Conservation (phyloP, 2,113 vertebrate genomes). For the Globicephala melas region DNA sequence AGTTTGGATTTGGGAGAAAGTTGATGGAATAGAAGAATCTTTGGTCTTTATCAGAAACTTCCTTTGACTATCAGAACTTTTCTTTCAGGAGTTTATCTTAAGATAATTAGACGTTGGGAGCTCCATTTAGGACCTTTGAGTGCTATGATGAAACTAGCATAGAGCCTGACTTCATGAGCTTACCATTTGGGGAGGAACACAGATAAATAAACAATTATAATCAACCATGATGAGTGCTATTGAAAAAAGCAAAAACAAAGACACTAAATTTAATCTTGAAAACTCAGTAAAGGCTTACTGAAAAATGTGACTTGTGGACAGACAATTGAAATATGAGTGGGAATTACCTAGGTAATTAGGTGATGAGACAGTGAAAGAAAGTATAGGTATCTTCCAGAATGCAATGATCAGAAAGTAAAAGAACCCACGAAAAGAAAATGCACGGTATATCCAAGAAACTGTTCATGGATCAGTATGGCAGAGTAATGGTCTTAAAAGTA, state of each 20-base stretch:
- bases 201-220: neutral
- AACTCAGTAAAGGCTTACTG: neutral
- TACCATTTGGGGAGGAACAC: neutral
- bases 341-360: neutral
- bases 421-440: neutral
- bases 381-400: neutral
- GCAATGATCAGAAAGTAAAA: neutral
- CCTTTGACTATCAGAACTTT: neutral
- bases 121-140: neutral
- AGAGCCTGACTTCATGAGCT: neutral
- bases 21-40: neutral
- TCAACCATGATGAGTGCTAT: neutral
- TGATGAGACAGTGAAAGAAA: neutral
- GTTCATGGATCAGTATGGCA: neutral
- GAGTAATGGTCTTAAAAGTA: neutral
- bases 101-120: neutral
- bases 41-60: neutral
- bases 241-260: neutral
- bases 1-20: neutral
- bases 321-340: neutral
- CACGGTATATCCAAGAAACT: neutral
- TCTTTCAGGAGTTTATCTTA: neutral
- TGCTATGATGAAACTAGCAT: neutral
- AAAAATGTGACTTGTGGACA: neutral
- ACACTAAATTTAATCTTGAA: neutral